Evolutionary conservation across 2,888 invertebrate genomes (phyloP).

Genomic region (Aricia artaxerxes): DNA sequence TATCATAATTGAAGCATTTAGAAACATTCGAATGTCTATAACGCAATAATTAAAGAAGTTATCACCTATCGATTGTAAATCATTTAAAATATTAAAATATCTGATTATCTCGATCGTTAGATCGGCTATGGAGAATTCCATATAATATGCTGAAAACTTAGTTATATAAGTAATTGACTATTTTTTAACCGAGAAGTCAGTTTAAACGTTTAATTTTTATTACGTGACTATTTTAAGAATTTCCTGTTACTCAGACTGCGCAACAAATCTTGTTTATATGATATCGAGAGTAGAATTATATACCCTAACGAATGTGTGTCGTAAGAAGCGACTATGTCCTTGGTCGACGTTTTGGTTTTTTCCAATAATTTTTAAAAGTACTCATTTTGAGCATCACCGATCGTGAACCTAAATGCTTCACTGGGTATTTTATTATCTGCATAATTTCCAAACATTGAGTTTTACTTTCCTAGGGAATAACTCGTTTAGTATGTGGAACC

Average conservation of each 20-base stretch:
- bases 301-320: slow-evolving; percentile 18
- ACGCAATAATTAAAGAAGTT: background rate
- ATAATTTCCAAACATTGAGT: background rate
- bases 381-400: background rate
- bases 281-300: slow-evolving; percentile 23
- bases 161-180: slow-evolving; percentile 24
- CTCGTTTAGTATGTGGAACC: slow-evolving; percentile 14
- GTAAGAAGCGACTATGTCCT: slow-evolving; percentile 21
- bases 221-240: slow-evolving; percentile 29
- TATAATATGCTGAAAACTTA: slow-evolving; percentile 2
- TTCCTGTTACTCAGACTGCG: slow-evolving; percentile 27
- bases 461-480: background rate
- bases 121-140: background rate
- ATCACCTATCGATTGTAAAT: background rate
- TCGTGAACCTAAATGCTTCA: background rate
- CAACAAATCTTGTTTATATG: slow-evolving; percentile 31
- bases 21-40: background rate
- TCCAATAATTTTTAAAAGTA: slow-evolving; percentile 29
- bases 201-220: slow-evolving; percentile 25
- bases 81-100: background rate
- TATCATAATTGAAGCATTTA: background rate
- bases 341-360: slow-evolving; percentile 26
- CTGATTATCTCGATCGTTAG: background rate
- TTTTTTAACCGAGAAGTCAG: slow-evolving; percentile 23
- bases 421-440: background rate